These are phyloP conservation scores for Hylia prasina DNA, from an alignment of 2,113 vertebrate genomes.

Conservation along the genomic window DNA sequence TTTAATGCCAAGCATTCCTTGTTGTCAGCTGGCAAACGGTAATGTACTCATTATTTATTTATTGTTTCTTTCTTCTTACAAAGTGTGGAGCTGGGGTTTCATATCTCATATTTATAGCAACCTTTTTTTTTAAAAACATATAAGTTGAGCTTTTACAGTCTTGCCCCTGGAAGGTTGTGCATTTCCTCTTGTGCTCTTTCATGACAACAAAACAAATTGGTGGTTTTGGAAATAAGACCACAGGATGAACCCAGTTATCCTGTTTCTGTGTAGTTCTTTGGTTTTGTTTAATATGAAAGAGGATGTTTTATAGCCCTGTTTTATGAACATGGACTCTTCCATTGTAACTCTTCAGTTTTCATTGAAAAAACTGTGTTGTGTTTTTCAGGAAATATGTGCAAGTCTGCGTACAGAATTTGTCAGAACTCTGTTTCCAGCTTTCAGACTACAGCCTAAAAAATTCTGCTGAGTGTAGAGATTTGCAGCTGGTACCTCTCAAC, in stretches of 20 bases:
- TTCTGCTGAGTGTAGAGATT: constrained; percentile 43
- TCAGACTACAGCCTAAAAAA: constrained; percentile 78
- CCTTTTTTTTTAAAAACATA: neutral
- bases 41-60: constrained; percentile 26
- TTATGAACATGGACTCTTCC: neutral
- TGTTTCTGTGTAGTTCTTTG: neutral
- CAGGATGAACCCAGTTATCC: neutral
- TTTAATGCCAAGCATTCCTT: constrained; percentile 90
- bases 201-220: neutral
- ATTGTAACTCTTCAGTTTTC: neutral
- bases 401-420: constrained; percentile 91
- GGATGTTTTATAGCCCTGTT: neutral
- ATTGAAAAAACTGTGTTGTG: neutral
- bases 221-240: neutral
- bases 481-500: constrained; percentile 82
- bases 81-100: neutral
- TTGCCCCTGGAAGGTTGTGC: neutral
- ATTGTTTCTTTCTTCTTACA: neutral
- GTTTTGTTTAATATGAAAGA: neutral
- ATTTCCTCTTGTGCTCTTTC: neutral
- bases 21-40: constrained; percentile 91
- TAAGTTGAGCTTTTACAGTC: neutral
- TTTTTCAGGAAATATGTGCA: constrained; percentile 91
- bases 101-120: neutral
- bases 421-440: constrained; percentile 85